Evolutionary conservation across 2,888 invertebrate species (phyloP).

Genomic region (Plemyria rubiginata): DNA sequence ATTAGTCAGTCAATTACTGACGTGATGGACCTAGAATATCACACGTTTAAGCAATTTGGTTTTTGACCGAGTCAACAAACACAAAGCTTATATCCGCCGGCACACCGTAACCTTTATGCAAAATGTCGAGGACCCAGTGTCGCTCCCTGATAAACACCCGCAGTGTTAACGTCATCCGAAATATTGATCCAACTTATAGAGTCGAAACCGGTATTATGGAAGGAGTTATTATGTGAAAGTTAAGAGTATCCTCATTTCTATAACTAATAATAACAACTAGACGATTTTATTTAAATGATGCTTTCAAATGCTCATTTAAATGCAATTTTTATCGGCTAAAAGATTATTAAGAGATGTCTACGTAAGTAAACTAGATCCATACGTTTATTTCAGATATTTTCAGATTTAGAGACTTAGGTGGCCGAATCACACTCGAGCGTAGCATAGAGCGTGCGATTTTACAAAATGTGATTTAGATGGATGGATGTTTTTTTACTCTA

Average conservation of each 20-base stretch:
- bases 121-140: constrained; percentile 55
- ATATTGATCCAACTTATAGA: constrained; percentile 66
- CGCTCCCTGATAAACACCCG: constrained; percentile 42
- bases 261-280: background rate
- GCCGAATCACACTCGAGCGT: too few relatives aligned
- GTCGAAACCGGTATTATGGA: constrained; percentile 49
- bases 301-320: constrained; percentile 13
- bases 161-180: constrained; percentile 51
- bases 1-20: too few relatives aligned
- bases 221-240: background rate
- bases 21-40: background rate
- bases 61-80: background rate
- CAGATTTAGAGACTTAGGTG: too few relatives aligned
- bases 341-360: background rate
- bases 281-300: background rate
- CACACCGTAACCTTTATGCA: constrained; percentile 37
- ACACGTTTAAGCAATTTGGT: background rate
- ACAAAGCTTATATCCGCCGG: constrained; percentile 16
- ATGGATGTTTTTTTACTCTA: too few relatives aligned
- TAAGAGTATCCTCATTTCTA: background rate
- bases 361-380: background rate
- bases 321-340: background rate
- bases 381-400: too few relatives aligned
- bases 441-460: too few relatives aligned
- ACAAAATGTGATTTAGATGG: too few relatives aligned